Conservation (phyloP, 2,113 vertebrate species). For the Eudorcas thomsonii region DNA sequence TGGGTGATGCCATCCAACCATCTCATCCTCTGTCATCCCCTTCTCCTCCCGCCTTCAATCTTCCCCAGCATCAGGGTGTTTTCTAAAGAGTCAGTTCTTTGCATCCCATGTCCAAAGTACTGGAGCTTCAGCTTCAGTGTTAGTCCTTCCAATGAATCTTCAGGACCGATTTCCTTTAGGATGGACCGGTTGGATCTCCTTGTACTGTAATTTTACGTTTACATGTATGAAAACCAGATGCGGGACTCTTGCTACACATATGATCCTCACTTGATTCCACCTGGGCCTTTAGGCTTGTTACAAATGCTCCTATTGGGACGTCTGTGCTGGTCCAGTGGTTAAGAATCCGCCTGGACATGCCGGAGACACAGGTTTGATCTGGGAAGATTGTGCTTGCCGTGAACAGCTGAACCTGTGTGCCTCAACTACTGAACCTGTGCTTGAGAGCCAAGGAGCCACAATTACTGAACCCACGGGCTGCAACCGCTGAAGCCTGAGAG, state of each 20-base stretch:
- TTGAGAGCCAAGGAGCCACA: background rate
- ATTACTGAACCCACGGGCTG: background rate
- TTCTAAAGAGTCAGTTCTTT: background rate
- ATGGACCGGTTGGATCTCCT: background rate
- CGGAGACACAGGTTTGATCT: fast-evolving
- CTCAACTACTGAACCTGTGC: background rate
- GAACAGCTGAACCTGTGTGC: background rate
- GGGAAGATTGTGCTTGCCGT: background rate
- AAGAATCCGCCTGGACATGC: background rate
- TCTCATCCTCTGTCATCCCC: fast-evolving
- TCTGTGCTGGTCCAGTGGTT: background rate
- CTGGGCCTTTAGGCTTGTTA: background rate
- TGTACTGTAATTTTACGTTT: fast-evolving
- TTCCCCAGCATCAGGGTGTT: background rate
- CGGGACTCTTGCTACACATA: background rate
- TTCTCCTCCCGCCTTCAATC: background rate
- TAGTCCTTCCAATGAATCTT: background rate
- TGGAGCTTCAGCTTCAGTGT: background rate
- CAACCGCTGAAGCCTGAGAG: background rate
- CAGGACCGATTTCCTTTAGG: background rate
- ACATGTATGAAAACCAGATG: fast-evolving
- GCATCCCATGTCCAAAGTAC: fast-evolving
- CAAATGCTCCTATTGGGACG: fast-evolving
- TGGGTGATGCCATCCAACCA: background rate
- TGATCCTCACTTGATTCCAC: background rate